phyloP scores from a whole-genome alignment of 2,797 vertebrate species.

The Tenualosa ilisha region DNA sequence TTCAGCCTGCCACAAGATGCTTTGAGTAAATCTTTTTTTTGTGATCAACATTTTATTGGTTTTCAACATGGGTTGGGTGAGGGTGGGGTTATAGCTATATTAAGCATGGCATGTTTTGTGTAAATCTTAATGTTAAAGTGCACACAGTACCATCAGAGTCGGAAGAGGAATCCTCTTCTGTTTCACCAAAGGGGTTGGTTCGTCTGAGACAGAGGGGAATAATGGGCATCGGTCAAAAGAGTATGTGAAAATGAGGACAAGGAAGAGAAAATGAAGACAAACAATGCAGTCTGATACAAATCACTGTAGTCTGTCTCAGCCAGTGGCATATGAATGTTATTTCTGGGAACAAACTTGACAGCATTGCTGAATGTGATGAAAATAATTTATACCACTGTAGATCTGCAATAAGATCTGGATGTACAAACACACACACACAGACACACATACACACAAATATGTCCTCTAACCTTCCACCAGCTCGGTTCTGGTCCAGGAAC shows the following conservation, averaged over 20 bases:
- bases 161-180: conserved; percentile 75
- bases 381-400: neutral
- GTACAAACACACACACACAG: neutral
- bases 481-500: conserved; percentile 92
- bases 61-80: too few species aligned
- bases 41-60: too few species aligned
- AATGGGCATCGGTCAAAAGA: conserved; percentile 32
- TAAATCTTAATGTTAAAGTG: neutral
- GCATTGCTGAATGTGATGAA: conserved; percentile 18
- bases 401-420: neutral
- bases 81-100: too few species aligned
- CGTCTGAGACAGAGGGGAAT: conserved; percentile 72
- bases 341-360: neutral
- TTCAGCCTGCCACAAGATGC: neutral
- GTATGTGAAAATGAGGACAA: neutral
- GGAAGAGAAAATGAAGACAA: neutral
- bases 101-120: neutral
- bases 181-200: conserved; percentile 95
- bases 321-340: neutral
- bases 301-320: neutral
- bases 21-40: neutral
- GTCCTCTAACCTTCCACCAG: conserved; percentile 80
- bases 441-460: neutral
- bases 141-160: conserved; percentile 87
- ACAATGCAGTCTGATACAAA: neutral